Evolutionary conservation across 2,113 vertebrate species (phyloP), one percentile per base, ranked within the genome.

Genomic region (Hystrix cristata): DNA sequence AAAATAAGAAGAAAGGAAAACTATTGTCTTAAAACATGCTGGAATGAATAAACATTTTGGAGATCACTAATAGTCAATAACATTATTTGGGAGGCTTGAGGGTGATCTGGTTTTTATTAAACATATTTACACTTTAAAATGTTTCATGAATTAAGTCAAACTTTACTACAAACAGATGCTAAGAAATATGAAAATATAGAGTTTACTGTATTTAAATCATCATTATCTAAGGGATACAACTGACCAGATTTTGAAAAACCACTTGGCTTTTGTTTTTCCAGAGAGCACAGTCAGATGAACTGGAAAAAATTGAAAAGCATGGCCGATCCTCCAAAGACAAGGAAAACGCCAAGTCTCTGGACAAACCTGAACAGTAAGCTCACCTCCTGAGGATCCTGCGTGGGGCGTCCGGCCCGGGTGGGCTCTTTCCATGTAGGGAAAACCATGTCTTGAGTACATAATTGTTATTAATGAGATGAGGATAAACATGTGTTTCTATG

Each of bases 341-440:
- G 91, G 99, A 99, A 87, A 98, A 99, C 0, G 93, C 99, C 94
- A 99, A 99, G 96, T 99, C 99, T 69, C 98, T 99, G 98, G 99
- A 99, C 98, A 99, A 99, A 91, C 99, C 99, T 5, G 99, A 99
- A 97, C 99, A 99, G 99, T 99, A 99, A 99, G 99, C 93, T 55
- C 27, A 7, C 13, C 29, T 59, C 19, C 46, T 1, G 27, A 5
- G 11, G 21, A 0, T 11, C 23, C 1, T 3, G 7, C 0, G 5
- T 3, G 10, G 43, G 62, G 46, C 53, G 0, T 8, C 51, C 13
- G 4, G 43, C 6, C 7, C 0, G 3, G 69, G 55, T 34, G 16
- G 76, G 46, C 27, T 65, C 25, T 34, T 60, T 62, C 53, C 5
- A 1, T 21, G 64, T 16, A 51, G 43, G 84, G 82, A 67, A 53